Percentiles rank a stretch among this genome's conserved stretches.
Conservation (phyloP, 2,113 vertebrate species). For the Oenanthe melanoleuca region DNA sequence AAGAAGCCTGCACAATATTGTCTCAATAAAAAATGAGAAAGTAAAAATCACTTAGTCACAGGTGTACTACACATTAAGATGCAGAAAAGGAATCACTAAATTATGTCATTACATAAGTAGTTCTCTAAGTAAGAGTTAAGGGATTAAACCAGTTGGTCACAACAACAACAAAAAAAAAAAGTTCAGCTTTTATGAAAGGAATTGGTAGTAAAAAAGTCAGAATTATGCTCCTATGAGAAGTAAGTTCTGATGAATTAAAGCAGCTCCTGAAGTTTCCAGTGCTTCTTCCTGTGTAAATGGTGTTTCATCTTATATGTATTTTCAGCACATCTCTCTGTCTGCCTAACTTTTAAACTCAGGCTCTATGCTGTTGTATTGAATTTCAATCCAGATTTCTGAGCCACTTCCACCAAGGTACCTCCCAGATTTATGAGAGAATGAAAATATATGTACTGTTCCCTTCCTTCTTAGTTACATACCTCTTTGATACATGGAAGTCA, state of each 20-base stretch:
- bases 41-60: background rate
- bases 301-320: background rate
- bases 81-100: background rate
- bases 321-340: background rate
- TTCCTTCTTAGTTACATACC: background rate
- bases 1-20: background rate
- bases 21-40: conserved; percentile 1
- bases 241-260: background rate
- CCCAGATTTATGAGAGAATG: background rate
- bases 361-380: background rate
- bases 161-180: background rate
- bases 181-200: background rate
- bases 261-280: background rate
- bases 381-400: background rate
- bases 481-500: background rate
- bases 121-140: background rate
- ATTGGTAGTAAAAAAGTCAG: background rate
- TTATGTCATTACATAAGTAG: background rate
- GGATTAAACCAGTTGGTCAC: background rate
- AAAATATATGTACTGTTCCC: background rate
- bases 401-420: background rate
- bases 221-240: background rate
- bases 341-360: background rate
- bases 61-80: background rate
- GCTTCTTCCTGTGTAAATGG: background rate